Percentiles rank a stretch among this genome's conserved stretches.
Evolutionary conservation across 2,113 vertebrate genomes (phyloP).

Genomic region (Empidonax alnorum): DNA sequence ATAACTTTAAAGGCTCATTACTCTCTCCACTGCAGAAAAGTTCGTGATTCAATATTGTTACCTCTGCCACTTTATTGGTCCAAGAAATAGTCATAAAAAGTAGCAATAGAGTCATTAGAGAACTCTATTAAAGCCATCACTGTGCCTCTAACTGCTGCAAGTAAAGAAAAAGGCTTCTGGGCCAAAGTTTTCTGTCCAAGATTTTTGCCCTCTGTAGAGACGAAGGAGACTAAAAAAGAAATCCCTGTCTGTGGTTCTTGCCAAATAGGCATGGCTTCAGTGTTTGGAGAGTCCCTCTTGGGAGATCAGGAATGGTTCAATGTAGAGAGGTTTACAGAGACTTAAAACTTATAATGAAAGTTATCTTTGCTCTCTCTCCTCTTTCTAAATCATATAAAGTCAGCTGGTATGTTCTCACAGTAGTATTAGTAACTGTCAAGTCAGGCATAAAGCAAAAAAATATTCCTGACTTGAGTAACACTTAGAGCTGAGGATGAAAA

Average conservation of each 20-base stretch:
- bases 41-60: not conserved
- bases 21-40: not conserved
- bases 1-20: not conserved
- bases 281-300: conserved; percentile 33
- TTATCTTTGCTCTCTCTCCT: conserved; percentile 55
- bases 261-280: conserved; percentile 54
- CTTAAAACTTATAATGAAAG: conserved; percentile 59
- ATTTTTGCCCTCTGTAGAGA: conserved; percentile 46
- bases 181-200: conserved; percentile 15
- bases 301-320: conserved; percentile 40
- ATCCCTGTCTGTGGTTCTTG: conserved; percentile 54
- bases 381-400: conserved; percentile 32
- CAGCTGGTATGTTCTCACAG: conserved; percentile 10
- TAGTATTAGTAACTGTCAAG: conserved; percentile 48
- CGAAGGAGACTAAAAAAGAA: conserved; percentile 26
- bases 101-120: conserved; percentile 32
- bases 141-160: conserved; percentile 1
- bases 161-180: conserved; percentile 14
- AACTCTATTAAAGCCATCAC: conserved; percentile 45
- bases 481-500: not conserved
- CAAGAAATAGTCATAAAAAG: conserved; percentile 51
- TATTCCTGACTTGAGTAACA: not conserved
- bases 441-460: not conserved
- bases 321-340: conserved; percentile 49
- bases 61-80: conserved; percentile 18